Evolutionary conservation across 1,140 invertebrate species (phyloP), one percentile per base, ranked within the genome.

Genomic region (Rhopalosiphum padi): DNA sequence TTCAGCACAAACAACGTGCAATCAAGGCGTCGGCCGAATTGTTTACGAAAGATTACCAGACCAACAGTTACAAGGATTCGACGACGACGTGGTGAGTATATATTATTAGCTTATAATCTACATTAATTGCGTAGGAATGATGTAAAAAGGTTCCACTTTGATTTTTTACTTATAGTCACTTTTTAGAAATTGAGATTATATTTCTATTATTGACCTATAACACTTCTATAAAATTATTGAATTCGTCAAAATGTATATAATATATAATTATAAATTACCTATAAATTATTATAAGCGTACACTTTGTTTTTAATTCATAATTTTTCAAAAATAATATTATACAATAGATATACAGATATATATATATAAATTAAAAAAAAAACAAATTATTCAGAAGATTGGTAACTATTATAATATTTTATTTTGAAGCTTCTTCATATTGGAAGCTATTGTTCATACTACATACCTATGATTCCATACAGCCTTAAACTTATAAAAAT

Each of bases 1-100:
- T 93, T 90, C 95, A 98, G 97, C 97, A 94, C 98, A 98, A 97
- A 98, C 97, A 94, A 98, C 97, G 93, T 98, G 98, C 95, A 98
- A 98, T 95, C 97, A 98, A 95, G 98, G 98, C 82, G 96, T 97
- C 94, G 98, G 98, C 37, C 96, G 98, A 94, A 97, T 98, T 35
- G 97, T 98, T 95, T 98, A 98, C 94, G 98, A 98, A 95, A 96
- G 98, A 95, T 95, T 98, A 94, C 97, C 98, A 37, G 98, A 98
- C 95, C 97, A 98, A 94, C 97, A 98, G 95, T 96, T 98, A 68
- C 97, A 98, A 95, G 97, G 97, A 92, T 98, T 98, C 94, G 97
- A 98, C 94, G 97, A 98, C 95, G 98, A 98, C 95, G 97, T 98
- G 94, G 98, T 98, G 95, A 95, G 96, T 96, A 94, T 83, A 35